phyloP scores from a whole-genome alignment of 1,140 invertebrate species.

The Rhagoletis zephyria region DNA sequence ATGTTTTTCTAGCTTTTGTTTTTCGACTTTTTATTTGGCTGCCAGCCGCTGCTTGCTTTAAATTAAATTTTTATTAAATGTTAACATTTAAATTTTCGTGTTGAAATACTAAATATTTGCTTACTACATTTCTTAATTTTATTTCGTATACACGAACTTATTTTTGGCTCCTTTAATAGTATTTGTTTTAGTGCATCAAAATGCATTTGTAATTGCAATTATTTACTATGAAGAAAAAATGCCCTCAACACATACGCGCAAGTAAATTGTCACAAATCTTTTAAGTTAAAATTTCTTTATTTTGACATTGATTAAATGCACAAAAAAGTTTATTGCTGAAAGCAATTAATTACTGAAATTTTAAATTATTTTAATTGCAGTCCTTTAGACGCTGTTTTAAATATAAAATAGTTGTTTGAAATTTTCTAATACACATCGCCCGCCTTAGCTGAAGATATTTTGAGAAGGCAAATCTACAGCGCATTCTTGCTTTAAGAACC shows the following conservation, averaged over 20 bases:
- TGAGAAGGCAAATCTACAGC: no score
- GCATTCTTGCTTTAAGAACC: no score
- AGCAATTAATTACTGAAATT: background rate
- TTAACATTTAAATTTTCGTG: slow-evolving; percentile 34
- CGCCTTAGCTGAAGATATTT: no score
- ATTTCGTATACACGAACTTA: background rate
- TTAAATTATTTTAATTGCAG: background rate
- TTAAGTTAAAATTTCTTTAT: background rate
- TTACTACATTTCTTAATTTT: background rate
- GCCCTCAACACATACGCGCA: background rate
- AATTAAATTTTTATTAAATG: slow-evolving; percentile 14
- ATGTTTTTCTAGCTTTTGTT: background rate
- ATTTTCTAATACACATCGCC: no score
- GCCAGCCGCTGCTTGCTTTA: background rate
- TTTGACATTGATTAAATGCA: background rate
- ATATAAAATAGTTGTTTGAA: no score
- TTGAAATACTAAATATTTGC: slow-evolving; percentile 7
- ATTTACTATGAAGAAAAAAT: slow-evolving; percentile 8
- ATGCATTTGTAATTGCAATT: slow-evolving; percentile 23
- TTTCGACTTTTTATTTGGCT: slow-evolving; percentile 6
- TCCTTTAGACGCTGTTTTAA: no score
- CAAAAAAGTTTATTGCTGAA: background rate
- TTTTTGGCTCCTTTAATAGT: background rate
- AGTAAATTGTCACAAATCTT: background rate
- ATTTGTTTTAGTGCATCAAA: background rate